Conservation (phyloP, 2,797 vertebrate species). For the Telmatherina bonti region DNA sequence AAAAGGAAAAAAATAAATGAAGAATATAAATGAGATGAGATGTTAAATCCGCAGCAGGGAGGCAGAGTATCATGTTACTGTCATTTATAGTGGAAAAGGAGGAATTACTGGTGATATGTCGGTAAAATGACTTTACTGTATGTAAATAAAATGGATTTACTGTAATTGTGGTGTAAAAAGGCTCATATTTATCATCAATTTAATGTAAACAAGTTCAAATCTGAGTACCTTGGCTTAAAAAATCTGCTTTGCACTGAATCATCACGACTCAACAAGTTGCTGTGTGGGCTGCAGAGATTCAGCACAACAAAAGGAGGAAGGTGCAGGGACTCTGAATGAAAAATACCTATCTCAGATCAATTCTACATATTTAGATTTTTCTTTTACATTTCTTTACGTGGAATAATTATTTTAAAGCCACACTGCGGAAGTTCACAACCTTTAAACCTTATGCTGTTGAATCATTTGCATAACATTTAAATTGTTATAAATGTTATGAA, state of each 20-base stretch:
- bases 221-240: neutral
- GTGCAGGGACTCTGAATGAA: neutral
- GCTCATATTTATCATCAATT: neutral
- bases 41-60: slow-evolving; percentile 28
- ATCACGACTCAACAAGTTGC: rapidly evolving
- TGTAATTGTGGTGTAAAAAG: neutral
- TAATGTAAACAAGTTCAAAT: neutral
- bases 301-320: slow-evolving; percentile 10
- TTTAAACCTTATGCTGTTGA: too few relatives aligned
- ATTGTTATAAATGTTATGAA: too few relatives aligned
- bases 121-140: slow-evolving; percentile 6
- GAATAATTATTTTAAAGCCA: too few relatives aligned
- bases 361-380: neutral
- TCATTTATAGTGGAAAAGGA: slow-evolving; percentile 20
- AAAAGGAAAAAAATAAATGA: neutral
- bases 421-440: too few relatives aligned
- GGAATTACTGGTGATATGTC: slow-evolving; percentile 40
- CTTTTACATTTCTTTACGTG: too few relatives aligned
- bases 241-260: neutral
- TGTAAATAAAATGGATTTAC: neutral
- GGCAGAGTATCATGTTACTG: slow-evolving; percentile 30
- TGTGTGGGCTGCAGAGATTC: slow-evolving; percentile 7
- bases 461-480: too few relatives aligned
- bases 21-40: slow-evolving; percentile 44
- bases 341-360: neutral